Evolutionary conservation across 2,113 vertebrate species (phyloP).

Genomic region (Syngnathus scovelli): DNA sequence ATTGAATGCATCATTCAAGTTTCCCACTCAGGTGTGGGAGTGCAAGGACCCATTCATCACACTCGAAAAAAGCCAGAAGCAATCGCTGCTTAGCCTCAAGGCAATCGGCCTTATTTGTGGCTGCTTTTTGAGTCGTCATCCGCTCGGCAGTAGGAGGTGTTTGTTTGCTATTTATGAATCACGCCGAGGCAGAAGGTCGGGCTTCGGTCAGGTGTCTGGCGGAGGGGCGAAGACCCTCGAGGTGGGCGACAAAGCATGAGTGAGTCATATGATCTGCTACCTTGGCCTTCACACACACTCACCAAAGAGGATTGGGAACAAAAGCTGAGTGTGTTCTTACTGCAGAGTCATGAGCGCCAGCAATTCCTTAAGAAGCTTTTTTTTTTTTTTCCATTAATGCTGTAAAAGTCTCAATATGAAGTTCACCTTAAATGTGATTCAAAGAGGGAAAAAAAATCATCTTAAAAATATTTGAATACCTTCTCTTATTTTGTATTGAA

Average conservation of each 20-base stretch:
- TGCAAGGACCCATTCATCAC: neutral
- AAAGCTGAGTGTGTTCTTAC: conserved; percentile 36
- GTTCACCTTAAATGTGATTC: neutral
- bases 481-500: neutral
- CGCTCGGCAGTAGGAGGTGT: neutral
- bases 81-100: neutral
- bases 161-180: conserved; percentile 24
- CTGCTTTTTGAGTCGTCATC: neutral
- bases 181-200: conserved; percentile 19
- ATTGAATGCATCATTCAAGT: neutral
- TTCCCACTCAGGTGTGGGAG: neutral
- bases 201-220: conserved; percentile 44
- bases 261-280: conserved; percentile 50
- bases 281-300: conserved; percentile 18
- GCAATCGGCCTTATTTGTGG: neutral
- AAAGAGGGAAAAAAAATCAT: neutral
- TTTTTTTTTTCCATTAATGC: neutral
- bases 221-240: conserved; percentile 32
- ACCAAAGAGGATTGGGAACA: conserved; percentile 49
- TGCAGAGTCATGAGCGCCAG: conserved; percentile 19
- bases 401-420: neutral
- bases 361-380: neutral
- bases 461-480: no score
- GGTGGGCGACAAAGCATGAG: conserved; percentile 39
- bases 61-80: neutral